Conservation (phyloP, 2,113 vertebrate species). For the Nesoenas mayeri region DNA sequence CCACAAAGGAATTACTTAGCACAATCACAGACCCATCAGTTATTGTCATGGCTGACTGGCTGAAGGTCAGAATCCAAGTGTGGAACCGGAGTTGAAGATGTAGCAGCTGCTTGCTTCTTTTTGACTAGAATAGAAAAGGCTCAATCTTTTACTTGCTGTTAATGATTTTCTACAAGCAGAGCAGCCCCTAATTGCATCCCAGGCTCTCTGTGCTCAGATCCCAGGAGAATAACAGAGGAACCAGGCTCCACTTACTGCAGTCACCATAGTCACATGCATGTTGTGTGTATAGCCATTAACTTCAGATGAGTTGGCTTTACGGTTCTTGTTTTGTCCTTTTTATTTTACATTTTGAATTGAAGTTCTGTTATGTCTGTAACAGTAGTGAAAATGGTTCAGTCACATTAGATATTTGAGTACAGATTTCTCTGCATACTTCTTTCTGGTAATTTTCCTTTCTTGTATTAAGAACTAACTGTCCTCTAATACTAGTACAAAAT, state of each 20-base stretch:
- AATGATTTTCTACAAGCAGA: constrained; percentile 41
- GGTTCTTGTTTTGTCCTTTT: neutral
- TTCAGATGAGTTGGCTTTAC: neutral
- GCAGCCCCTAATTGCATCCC: constrained; percentile 22
- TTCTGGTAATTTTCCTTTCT: neutral
- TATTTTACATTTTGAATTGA: neutral
- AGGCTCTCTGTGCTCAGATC: neutral
- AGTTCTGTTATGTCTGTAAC: neutral
- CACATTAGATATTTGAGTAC: neutral
- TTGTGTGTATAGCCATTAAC: neutral
- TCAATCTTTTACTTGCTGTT: constrained; percentile 40
- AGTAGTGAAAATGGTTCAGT: neutral
- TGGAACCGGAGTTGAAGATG: constrained; percentile 17
- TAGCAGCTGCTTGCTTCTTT: constrained; percentile 7
- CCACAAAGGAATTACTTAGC: constrained; percentile 96
- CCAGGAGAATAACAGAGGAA: neutral
- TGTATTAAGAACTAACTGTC: neutral
- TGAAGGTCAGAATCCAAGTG: constrained; percentile 85
- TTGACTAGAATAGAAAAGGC: constrained; percentile 13
- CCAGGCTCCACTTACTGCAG: neutral
- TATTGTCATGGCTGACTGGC: constrained; percentile 98
- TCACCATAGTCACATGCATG: neutral
- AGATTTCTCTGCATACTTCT: neutral
- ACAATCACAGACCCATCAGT: constrained; percentile 97
- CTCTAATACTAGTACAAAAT: neutral